Evolutionary conservation across 2,113 vertebrate genomes (phyloP).

Genomic region (Leptocoma aspasia): DNA sequence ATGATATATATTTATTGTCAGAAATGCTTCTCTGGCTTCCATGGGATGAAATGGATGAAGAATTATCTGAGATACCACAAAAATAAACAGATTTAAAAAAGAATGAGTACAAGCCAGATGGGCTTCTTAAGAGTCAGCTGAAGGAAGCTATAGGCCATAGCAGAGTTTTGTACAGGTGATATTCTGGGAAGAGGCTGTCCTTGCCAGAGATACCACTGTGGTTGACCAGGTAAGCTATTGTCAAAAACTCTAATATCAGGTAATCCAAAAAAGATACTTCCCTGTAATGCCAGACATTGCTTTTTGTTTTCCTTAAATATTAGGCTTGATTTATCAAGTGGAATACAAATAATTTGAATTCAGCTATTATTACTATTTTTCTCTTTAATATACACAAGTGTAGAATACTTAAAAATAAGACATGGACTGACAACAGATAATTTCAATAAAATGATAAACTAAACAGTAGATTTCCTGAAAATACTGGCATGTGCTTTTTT

Average conservation of each 20-base stretch:
- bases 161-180: fast-evolving
- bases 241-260: background rate
- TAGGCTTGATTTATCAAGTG: background rate
- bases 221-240: background rate
- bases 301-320: background rate
- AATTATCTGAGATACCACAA: background rate
- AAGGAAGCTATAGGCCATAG: background rate
- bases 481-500: background rate
- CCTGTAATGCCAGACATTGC: background rate
- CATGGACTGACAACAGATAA: background rate
- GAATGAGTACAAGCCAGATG: background rate
- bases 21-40: background rate
- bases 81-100: background rate
- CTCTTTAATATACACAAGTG: background rate
- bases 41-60: background rate
- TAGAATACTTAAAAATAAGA: background rate
- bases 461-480: background rate
- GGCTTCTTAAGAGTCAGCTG: background rate
- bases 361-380: background rate
- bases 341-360: background rate
- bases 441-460: background rate
- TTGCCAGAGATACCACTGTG: background rate
- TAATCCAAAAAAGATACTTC: background rate
- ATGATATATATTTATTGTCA: background rate
- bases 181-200: background rate